Evolutionary conservation across 1,140 invertebrate genomes (phyloP).

Genomic region (Drosophila yakuba): DNA sequence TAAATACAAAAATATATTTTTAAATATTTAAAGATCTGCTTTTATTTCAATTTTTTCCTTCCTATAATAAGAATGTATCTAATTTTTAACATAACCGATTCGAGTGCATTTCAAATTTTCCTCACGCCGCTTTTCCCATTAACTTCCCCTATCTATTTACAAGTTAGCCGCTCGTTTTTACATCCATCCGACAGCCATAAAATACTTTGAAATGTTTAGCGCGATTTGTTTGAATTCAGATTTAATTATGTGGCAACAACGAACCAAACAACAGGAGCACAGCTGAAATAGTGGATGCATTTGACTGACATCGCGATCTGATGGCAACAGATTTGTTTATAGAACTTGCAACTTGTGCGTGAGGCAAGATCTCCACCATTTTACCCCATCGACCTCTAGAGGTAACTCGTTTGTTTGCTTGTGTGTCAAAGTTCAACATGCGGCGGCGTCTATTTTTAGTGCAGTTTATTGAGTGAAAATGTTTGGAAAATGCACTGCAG

Average conservation of each 20-base stretch:
- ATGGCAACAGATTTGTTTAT: conserved; percentile 64
- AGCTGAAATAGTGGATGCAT: conserved; percentile 14
- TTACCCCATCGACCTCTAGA: conserved; percentile 9
- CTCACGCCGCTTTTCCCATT: not conserved
- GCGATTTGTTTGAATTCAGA: conserved; percentile 78
- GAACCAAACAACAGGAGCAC: conserved; percentile 27
- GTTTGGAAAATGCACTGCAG: conserved; percentile 38
- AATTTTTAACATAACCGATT: not conserved
- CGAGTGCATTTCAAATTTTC: conserved; percentile 5
- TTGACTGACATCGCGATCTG: conserved; percentile 28
- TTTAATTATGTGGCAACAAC: conserved; percentile 82
- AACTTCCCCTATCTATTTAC: conserved; percentile 13
- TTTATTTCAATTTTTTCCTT: not conserved
- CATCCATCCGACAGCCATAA: conserved; percentile 55
- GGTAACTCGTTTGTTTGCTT: conserved; percentile 75
- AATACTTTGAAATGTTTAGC: conserved; percentile 75
- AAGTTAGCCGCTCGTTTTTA: conserved; percentile 7
- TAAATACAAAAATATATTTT: no score
- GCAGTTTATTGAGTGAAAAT: conserved; percentile 70
- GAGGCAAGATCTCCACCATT: conserved; percentile 23
- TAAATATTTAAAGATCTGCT: no score
- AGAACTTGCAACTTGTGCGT: conserved; percentile 27
- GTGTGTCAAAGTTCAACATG: conserved; percentile 74
- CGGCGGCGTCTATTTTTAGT: conserved; percentile 61
- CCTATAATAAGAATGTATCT: no score